Conservation (phyloP, 2,888 invertebrate species). For the Apotomis capreana region DNA sequence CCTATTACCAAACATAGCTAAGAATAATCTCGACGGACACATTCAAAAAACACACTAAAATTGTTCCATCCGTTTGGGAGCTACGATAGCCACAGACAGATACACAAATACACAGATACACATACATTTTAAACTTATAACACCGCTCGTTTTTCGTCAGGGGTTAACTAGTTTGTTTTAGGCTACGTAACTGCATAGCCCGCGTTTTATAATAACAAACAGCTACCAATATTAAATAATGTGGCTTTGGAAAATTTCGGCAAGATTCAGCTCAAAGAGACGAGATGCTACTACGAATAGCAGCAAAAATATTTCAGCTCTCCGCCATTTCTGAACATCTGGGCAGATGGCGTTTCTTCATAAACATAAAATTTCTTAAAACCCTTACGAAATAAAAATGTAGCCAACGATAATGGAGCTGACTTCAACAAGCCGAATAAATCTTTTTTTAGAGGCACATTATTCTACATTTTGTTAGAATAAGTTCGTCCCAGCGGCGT, state of each 20-base stretch:
- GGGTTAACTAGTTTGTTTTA: too few species aligned
- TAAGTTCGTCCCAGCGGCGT: background rate
- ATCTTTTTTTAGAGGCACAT: constrained; percentile 1
- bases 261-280: background rate
- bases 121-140: too few species aligned
- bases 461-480: constrained; percentile 11
- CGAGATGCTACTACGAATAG: background rate
- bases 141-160: too few species aligned
- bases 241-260: background rate
- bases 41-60: too few species aligned
- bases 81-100: too few species aligned
- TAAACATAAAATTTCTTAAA: constrained; percentile 15
- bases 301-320: background rate
- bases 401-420: constrained; percentile 10
- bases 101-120: too few species aligned
- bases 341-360: constrained; percentile 14
- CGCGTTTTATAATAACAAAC: too few species aligned
- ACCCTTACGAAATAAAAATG: background rate
- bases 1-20: too few species aligned
- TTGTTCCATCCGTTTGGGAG: too few species aligned
- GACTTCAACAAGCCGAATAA: background rate
- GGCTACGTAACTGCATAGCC: too few species aligned
- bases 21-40: too few species aligned
- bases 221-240: background rate
- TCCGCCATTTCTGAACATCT: constrained; percentile 5